Evolutionary conservation across 30 jellyfish, hydroid and myxozoan species (phyloP).

Genomic region (Hydra vulgaris): DNA sequence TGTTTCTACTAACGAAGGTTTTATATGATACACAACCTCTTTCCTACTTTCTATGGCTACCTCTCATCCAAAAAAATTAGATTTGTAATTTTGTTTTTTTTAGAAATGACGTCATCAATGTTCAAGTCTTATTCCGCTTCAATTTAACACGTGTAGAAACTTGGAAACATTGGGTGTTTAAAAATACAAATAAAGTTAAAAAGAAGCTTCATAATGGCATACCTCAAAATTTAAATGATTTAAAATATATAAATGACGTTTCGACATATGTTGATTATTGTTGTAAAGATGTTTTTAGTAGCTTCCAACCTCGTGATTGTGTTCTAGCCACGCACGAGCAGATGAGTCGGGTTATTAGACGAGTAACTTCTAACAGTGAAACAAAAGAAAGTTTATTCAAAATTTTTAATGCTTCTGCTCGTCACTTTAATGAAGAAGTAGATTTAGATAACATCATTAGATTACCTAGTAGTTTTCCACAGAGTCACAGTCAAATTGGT

Average conservation of each 20-base stretch:
- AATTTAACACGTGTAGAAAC: background rate
- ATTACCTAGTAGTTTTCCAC: conserved; percentile 23
- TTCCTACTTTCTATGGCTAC: too few species aligned
- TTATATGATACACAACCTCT: too few species aligned
- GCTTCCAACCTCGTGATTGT: conserved; percentile 15
- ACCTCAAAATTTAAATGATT: conserved; percentile 26
- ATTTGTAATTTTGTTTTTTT: background rate
- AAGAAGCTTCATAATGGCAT: conserved; percentile 21
- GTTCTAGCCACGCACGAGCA: conserved; percentile 1
- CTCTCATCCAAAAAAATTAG: too few species aligned
- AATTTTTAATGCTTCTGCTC: conserved; percentile 5
- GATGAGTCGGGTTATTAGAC: background rate
- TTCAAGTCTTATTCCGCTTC: background rate
- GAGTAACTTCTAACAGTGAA: conserved; percentile 1
- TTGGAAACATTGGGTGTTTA: conserved; percentile 26
- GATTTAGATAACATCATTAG: conserved; percentile 12
- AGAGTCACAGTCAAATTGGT: conserved; percentile 6
- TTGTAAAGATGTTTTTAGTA: conserved; percentile 27
- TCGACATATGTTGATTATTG: conserved; percentile 24
- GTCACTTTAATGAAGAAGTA: conserved; percentile 6
- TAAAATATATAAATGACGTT: conserved; percentile 23
- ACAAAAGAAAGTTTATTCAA: background rate
- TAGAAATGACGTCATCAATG: background rate
- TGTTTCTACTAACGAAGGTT: too few species aligned
- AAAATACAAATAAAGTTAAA: conserved; percentile 4